Evolutionary conservation across 2,797 vertebrate genomes (phyloP), one percentile per base, ranked within the genome.

Genomic region (Typhlichthys eigenmanni): DNA sequence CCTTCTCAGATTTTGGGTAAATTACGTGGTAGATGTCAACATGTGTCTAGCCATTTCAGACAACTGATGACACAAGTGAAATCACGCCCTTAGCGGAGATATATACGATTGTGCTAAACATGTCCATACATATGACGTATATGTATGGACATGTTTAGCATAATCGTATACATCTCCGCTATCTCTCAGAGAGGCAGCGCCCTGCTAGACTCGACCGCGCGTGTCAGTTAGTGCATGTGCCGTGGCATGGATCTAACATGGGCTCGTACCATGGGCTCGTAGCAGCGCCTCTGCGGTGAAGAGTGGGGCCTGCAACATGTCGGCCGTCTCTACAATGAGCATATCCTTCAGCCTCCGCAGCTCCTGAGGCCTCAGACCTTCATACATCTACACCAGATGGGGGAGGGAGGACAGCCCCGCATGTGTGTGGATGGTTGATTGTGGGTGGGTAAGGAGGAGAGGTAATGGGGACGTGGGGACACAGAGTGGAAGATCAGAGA

Each of bases 271-370:
- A 63, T 99, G 95, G 66, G 97, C 97, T 71, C 98, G 93, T 69
- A 99, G 96, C 57, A 99, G 92, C 73, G 96, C 98, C 87, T 99
- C 98, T 72, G 97, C 96, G 65, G 98, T 99, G 76, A 99, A 99
- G 17, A 99, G 94, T 0, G 98, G 98, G 14, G 96, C 95, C 83
- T 99, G 98, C 68, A 99, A 93, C 98, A 99, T 99, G 90, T 99
- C 98, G 38, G 98, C 98, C 4, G 98, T 96, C 91, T 99, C 97
- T 89, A 99, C 97, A 2, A 99, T 99, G 87, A 99, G 90, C 97
- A 98, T 98, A 86, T 99, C 98, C 91, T 99, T 99, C 66, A 99
- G 91, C 75, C 91, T 93, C 45, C 97, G 93, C 58, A 99, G 91
- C 80, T 99, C 98, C 86, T 99, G 98, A 79, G 95, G 96, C 64